Conservation (phyloP, 2,888 invertebrate species). For the Aphodius sticticus region DNA sequence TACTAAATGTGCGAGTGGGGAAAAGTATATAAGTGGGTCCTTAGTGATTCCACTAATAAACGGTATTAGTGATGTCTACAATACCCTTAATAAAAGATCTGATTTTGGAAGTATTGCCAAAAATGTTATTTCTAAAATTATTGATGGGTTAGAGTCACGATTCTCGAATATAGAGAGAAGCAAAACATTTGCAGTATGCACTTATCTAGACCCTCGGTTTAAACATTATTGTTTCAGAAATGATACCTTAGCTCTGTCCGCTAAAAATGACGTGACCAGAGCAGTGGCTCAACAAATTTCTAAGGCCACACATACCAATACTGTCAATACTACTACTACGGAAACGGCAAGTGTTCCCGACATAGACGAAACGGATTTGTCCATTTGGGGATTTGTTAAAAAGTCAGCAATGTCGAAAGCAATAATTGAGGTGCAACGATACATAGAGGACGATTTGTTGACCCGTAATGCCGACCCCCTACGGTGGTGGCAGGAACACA, state of each 20-base stretch:
- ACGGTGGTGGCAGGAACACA: constrained; percentile 31
- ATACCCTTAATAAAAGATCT: neutral
- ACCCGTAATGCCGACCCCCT: constrained; percentile 31
- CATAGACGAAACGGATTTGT: constrained; percentile 10
- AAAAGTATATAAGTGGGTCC: constrained; percentile 43
- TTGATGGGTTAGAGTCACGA: constrained; percentile 26
- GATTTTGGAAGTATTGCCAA: neutral
- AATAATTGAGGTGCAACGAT: constrained; percentile 37
- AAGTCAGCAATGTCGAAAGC: constrained; percentile 28
- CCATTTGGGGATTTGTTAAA: constrained; percentile 19
- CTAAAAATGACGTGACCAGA: neutral
- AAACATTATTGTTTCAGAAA: constrained; percentile 26
- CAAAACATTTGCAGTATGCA: constrained; percentile 29
- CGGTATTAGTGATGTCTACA: constrained; percentile 31
- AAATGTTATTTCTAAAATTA: constrained; percentile 17
- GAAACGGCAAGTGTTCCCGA: neutral
- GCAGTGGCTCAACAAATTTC: constrained; percentile 9
- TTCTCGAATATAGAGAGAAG: constrained; percentile 39
- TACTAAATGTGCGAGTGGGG: constrained; percentile 42
- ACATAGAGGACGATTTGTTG: constrained; percentile 31
- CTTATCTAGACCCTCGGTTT: constrained; percentile 32
- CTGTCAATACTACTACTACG: neutral
- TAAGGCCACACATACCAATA: neutral
- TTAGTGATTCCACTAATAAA: constrained; percentile 41
- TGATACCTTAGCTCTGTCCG: neutral